A percentile compares a stretch with the other conserved stretches of the same genome.
Evolutionary conservation across 2,113 vertebrate species (phyloP).

Genomic region (Mixornis gularis): DNA sequence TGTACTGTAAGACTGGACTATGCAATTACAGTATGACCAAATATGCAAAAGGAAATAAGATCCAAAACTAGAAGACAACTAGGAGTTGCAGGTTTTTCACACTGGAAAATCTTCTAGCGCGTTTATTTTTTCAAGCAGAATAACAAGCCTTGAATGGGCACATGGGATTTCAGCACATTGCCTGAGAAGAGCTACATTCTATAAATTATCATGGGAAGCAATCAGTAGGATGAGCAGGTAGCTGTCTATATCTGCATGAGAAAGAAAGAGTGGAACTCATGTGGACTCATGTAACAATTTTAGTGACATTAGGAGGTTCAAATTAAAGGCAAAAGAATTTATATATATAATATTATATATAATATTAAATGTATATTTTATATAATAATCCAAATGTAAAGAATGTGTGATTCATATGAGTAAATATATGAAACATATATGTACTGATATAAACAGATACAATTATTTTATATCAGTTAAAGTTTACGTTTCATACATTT

Average conservation of each 20-base stretch:
- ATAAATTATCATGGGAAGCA: neutral
- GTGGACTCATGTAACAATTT: neutral
- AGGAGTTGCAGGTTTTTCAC: neutral
- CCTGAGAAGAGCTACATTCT: neutral
- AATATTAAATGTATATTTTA: neutral
- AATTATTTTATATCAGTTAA: neutral
- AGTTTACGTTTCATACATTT: neutral
- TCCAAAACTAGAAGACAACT: neutral
- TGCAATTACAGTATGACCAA: neutral
- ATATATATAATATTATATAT: too few relatives aligned
- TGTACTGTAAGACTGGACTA: neutral
- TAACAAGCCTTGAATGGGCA: neutral
- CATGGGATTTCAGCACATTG: neutral
- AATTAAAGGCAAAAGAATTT: neutral
- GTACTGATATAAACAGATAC: neutral
- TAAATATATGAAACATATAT: neutral
- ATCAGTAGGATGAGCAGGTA: neutral
- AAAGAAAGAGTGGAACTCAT: neutral
- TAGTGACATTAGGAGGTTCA: neutral
- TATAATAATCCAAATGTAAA: neutral
- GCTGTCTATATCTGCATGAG: accelerated
- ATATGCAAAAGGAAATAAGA: neutral
- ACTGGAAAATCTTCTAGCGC: neutral
- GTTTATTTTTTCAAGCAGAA: neutral
- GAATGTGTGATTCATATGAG: accelerated